Evolutionary conservation across 2,888 invertebrate genomes (phyloP).

Genomic region (Drosophila quinaria): DNA sequence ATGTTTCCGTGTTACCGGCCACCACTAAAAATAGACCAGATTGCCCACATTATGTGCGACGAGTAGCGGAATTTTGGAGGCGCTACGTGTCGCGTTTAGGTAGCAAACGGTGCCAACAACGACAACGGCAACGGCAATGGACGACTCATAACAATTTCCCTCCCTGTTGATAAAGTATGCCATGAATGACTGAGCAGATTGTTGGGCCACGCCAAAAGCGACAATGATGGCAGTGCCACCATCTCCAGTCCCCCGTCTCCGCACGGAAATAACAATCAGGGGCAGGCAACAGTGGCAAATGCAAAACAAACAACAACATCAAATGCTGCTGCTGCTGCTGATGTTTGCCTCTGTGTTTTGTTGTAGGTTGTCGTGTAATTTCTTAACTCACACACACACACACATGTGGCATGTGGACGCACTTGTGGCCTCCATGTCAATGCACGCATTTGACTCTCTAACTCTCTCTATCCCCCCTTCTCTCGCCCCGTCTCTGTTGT

Average conservation of each 20-base stretch:
- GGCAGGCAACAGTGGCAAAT: slow-evolving; percentile 61
- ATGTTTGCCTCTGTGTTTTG: slow-evolving; percentile 27
- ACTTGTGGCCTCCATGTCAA: slow-evolving; percentile 76
- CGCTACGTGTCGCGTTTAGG: slow-evolving; percentile 34
- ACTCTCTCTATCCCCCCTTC: slow-evolving; percentile 10
- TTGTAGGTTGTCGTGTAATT: slow-evolving; percentile 55
- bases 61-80: slow-evolving; percentile 48
- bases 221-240: slow-evolving; percentile 44
- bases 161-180: slow-evolving; percentile 72
- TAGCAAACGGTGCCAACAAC: slow-evolving; percentile 32
- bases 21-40: slow-evolving; percentile 77
- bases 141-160: slow-evolving; percentile 67
- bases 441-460: slow-evolving; percentile 67
- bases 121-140: slow-evolving; percentile 25
- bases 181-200: slow-evolving; percentile 79
- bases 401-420: slow-evolving; percentile 44
- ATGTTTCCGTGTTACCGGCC: slow-evolving; percentile 28
- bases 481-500: slow-evolving; percentile 24
- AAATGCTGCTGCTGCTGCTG: slow-evolving; percentile 33
- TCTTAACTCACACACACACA: slow-evolving; percentile 44
- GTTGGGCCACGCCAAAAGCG: slow-evolving; percentile 39
- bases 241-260: slow-evolving; percentile 2
- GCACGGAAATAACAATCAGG: slow-evolving; percentile 52
- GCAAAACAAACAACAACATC: slow-evolving; percentile 43
- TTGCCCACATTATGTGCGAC: slow-evolving; percentile 75